Evolutionary conservation across 2,113 vertebrate species (phyloP), one percentile per base, ranked within the genome.

Genomic region (Oryzias javanicus): DNA sequence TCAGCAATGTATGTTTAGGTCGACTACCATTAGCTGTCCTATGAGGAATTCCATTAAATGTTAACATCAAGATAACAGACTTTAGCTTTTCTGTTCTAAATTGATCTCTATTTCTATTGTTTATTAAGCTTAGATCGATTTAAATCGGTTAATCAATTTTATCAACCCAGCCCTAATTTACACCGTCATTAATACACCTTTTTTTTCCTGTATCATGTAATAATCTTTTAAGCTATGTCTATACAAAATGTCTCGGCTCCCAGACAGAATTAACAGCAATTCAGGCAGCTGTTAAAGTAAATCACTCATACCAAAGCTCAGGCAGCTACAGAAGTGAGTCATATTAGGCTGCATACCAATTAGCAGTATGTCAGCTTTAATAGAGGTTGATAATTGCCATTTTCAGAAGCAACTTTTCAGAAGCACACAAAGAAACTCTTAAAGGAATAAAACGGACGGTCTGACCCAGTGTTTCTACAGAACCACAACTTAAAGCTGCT

Each of bases 261-360:
- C 55, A 20, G 15, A 60, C 1, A 4, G 14, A 17, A 27, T 22
- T 49, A 50, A 4, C 41, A 47, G 46, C 19, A 49, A 62, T 61
- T 65, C 65, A 64, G 54, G 29, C 53, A 69, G 56, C 4, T 0
- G 42, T 42, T 61, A 24, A 66, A 70, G 29, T 72, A 72, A 54
- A 77, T 61, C 66, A 25, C 35, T 61, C n/a, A 49, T 53, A 55
- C 58, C 73, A 74, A 74, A 62, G 66, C 67, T 67, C 25, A 13
- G 20, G 56, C 66, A 71, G 70, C 64, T 50, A 67, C 67, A 58
- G 49, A 68, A 62, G 61, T 82, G 79, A 86, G 69, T 84, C 84
- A 84, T 76, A 62, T 62, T 53, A 61, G 41, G 60, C 62, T 79
- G 77, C 78, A 80, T 79, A 74, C 22, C 67, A 86, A 82, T 80